These are phyloP conservation scores for Chelon auratus DNA, from an alignment of 2,797 vertebrate genomes.

Conservation along the genomic window DNA sequence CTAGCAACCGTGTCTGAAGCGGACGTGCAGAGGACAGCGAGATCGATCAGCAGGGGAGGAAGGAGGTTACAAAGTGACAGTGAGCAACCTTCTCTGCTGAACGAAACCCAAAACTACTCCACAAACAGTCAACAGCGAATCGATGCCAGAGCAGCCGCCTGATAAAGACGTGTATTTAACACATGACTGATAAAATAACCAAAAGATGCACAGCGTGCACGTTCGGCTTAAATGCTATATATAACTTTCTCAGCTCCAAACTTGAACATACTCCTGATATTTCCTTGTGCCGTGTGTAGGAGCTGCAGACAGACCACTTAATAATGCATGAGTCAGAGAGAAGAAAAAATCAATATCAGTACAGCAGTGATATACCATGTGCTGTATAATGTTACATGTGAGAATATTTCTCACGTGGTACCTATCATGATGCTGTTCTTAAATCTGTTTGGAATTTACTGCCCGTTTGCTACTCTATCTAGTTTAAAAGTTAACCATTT, in stretches of 20 bases:
- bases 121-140: constrained; percentile 23
- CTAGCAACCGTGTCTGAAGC: constrained; percentile 74
- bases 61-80: constrained; percentile 61
- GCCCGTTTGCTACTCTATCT: background rate
- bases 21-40: constrained; percentile 51
- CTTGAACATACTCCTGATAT: constrained; percentile 32
- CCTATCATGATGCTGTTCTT: constrained; percentile 10
- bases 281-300: constrained; percentile 30
- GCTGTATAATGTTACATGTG: constrained; percentile 68
- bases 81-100: constrained; percentile 38
- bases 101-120: constrained; percentile 42
- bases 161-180: constrained; percentile 12
- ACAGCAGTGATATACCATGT: constrained; percentile 47
- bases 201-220: background rate
- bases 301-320: constrained; percentile 67
- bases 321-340: constrained; percentile 74
- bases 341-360: constrained; percentile 69
- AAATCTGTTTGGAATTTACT: constrained; percentile 27
- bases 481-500: background rate
- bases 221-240: background rate
- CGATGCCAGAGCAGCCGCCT: background rate
- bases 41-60: constrained; percentile 67
- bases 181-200: constrained; percentile 7
- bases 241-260: constrained; percentile 10
- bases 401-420: constrained; percentile 89